Base-by-base conservation (phyloP, 2,888 invertebrate species). In the Raillietiella orientalis region DNA sequence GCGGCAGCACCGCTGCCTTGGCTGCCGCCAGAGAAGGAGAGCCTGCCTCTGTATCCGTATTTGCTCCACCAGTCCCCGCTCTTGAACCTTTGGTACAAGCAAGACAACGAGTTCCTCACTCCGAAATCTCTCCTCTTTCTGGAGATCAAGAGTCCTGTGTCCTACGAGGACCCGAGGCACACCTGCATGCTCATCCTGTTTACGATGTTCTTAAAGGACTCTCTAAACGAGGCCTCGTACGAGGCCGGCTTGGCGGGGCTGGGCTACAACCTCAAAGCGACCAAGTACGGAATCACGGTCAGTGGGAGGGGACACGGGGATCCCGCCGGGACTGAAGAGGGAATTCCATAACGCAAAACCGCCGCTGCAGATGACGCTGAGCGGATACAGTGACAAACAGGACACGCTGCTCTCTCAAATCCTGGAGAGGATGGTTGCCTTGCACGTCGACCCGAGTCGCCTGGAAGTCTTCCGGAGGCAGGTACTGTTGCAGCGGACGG, bases 41-140 rank as follows among this genome's bases (percentile, higher is more conserved):
- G n/a, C n/a, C n/a, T n/a, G n/a, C n/a, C n/a, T n/a, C n/a, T n/a
- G n/a, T n/a, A n/a, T n/a, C n/a, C n/a, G n/a, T n/a, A n/a, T n/a
- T n/a, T n/a, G n/a, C n/a, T n/a, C n/a, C n/a, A n/a, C n/a, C n/a
- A n/a, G n/a, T n/a, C n/a, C n/a, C n/a, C n/a, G n/a, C n/a, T n/a
- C n/a, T n/a, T 69, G 37, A 53, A 87, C 28, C 52, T 82, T 0
- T 96, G 93, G 93, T 84, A 65, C 47, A 79, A 79, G 39, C 75
- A 82, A 42, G 93, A 96, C 47, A 66, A 70, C 37, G 72, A 75
- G 41, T 93, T 71, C 43, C 48, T 63, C 8, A 52, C 84, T 30
- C 93, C 93, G 0, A 87, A 82, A 48, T 65, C 71, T 1, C 66
- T 65, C 37, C 49, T 77, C 33, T 66, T 61, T 27, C 62, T 77